Evolutionary conservation across 2,113 vertebrate genomes (phyloP).

Genomic region (Megaceryle torquata): DNA sequence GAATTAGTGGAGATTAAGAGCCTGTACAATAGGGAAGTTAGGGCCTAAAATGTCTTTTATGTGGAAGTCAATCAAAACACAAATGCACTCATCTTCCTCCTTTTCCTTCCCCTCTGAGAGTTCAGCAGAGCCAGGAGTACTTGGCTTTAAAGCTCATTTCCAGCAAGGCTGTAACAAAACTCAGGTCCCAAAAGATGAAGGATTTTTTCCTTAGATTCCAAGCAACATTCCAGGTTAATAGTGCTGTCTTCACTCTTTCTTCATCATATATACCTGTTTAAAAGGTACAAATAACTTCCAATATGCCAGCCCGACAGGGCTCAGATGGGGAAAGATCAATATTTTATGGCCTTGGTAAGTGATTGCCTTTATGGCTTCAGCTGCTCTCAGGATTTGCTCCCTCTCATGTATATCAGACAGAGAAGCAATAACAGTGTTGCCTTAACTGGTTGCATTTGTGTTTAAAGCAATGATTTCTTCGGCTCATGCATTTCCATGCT

Average conservation of each 20-base stretch:
- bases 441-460: neutral
- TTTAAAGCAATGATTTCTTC: neutral
- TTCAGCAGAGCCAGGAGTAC: neutral
- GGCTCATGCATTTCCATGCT: neutral
- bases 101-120: neutral
- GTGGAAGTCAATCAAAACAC: neutral
- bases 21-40: neutral
- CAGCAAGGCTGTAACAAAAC: neutral
- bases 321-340: conserved; percentile 26
- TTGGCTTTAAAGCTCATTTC: conserved; percentile 24
- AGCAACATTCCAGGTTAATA: conserved; percentile 26
- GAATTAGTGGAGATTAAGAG: neutral
- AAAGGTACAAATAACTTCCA: conserved; percentile 34
- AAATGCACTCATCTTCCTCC: neutral
- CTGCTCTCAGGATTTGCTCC: conserved; percentile 31
- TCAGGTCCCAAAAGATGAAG: conserved; percentile 11
- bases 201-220: conserved; percentile 17
- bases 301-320: neutral
- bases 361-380: conserved; percentile 26
- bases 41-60: neutral
- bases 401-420: neutral
- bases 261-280: conserved; percentile 22
- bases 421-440: neutral
- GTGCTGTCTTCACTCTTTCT: conserved; percentile 11
- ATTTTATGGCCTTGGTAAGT: conserved; percentile 30